Base-by-base conservation (phyloP, 2,888 invertebrate genomes). In the Chorisops tibialis region DNA sequence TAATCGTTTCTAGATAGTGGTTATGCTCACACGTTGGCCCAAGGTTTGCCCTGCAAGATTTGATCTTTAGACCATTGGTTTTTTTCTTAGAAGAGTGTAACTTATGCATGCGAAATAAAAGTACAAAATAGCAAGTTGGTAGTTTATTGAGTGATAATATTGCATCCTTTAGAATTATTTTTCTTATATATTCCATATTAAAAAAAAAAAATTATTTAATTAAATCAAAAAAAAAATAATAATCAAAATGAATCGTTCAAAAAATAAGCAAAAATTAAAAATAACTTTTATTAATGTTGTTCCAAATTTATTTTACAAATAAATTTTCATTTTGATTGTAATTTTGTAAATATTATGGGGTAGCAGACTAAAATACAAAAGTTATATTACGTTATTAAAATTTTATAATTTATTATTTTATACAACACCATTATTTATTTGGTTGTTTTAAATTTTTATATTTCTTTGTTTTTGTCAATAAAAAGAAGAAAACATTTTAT, bases 281-380 rank as follows among this genome's bases (percentile, higher is more conserved):
- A 45, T 37, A 60, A 54, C 1, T 21, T 59, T 60, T 14, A 14
- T 58, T 24, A 16, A 47, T n/a, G n/a, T n/a, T n/a, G n/a, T n/a
- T n/a, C n/a, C n/a, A n/a, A n/a, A n/a, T n/a, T n/a, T n/a, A n/a
- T n/a, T n/a, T n/a, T n/a, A 59, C 56, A 58, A 54, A 41, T 16
- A 39, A 24, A 38, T 52, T 51, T 48, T 47, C 63, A 63, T 65
- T 66, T 67, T 64, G 66, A 65, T 65, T 66, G 63, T 59, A 63
- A 62, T 67, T 64, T 64, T 68, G 67, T 68, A 68, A 66, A 68
- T 61, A 68, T 69, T 72, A 69, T 74, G 77, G 77, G 77, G 78
- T 77, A 77, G 78, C 77, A 77, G 78, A 77, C 77, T 78, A 78
- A 77, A 78, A 69, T 63, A 54, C n/a, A 49, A 37, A 43, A 22